Evolutionary conservation across 2,888 invertebrate genomes (phyloP).

Genomic region (Dione vanillae): DNA sequence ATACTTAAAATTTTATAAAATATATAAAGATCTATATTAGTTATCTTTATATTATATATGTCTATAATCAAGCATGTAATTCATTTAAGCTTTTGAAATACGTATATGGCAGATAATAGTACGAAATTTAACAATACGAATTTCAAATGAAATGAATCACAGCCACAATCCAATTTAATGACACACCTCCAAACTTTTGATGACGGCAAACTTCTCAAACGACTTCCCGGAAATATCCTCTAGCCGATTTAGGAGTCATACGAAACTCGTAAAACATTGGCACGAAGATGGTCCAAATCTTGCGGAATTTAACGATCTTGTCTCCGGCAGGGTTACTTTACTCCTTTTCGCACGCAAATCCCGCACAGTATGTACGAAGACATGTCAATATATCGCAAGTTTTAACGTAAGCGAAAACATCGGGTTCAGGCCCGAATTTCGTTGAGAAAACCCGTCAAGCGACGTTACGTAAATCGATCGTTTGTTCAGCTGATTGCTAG

Average conservation of each 20-base stretch:
- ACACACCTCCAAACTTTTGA: constrained; percentile 65
- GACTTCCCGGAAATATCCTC: constrained; percentile 70
- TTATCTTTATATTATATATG: too few species aligned
- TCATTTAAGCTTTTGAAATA: constrained; percentile 30
- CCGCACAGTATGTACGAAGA: constrained; percentile 61
- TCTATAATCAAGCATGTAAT: too few species aligned
- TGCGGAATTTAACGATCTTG: constrained; percentile 72
- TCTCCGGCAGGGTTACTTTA: constrained; percentile 72
- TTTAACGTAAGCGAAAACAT: constrained; percentile 63
- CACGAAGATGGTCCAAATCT: constrained; percentile 64
- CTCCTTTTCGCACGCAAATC: constrained; percentile 74
- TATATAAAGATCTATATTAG: too few species aligned
- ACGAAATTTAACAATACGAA: constrained; percentile 23
- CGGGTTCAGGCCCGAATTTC: constrained; percentile 58
- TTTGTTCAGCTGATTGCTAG: constrained; percentile 74
- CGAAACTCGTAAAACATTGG: constrained; percentile 75
- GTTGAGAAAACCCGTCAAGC: constrained; percentile 64
- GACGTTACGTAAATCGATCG: constrained; percentile 73
- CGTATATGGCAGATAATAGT: constrained; percentile 23
- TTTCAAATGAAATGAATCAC: constrained; percentile 50
- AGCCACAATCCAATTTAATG: constrained; percentile 57
- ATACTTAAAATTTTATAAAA: too few species aligned
- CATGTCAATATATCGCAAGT: constrained; percentile 67
- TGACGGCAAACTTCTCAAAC: constrained; percentile 74
- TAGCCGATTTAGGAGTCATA: constrained; percentile 71